These are phyloP conservation scores for Dryomyza anilis DNA, from an alignment of 2,888 invertebrate species.

Conservation along the genomic window DNA sequence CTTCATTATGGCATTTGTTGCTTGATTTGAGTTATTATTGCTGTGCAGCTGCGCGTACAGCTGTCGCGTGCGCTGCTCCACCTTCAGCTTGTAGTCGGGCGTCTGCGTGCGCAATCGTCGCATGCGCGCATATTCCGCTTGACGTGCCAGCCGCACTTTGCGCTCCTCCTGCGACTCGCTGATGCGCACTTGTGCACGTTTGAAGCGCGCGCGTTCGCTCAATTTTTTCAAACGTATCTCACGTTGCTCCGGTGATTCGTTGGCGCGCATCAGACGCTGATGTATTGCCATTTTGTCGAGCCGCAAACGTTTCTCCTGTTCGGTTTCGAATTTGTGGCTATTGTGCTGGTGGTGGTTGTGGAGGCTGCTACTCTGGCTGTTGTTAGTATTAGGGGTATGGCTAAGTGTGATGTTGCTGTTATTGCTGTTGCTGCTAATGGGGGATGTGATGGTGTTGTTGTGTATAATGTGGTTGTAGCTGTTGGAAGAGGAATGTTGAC, in stretches of 20 bases:
- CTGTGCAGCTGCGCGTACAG: slow-evolving; percentile 52
- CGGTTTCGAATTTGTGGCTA: slow-evolving; percentile 60
- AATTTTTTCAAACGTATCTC: slow-evolving; percentile 54
- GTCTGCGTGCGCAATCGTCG: slow-evolving; percentile 57
- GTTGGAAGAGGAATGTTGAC: slow-evolving; percentile 52
- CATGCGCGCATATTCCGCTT: slow-evolving; percentile 59
- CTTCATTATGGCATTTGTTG: slow-evolving; percentile 42
- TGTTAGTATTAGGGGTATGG: too few species aligned
- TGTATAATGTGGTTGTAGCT: slow-evolving; percentile 39
- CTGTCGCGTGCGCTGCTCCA: slow-evolving; percentile 47
- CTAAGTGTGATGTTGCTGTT: too few species aligned
- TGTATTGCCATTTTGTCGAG: slow-evolving; percentile 60
- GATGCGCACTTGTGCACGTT: slow-evolving; percentile 57
- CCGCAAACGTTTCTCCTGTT: slow-evolving; percentile 57
- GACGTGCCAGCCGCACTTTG: slow-evolving; percentile 55
- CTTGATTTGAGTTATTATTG: slow-evolving; percentile 43
- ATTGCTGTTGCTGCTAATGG: too few species aligned
- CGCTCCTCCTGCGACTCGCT: slow-evolving; percentile 56
- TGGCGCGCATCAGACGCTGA: slow-evolving; percentile 57
- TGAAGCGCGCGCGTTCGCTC: slow-evolving; percentile 57
- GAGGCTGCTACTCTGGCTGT: too few species aligned
- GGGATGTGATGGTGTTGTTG: too few species aligned
- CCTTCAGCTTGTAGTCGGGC: slow-evolving; percentile 46
- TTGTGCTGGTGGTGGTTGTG: too few species aligned
- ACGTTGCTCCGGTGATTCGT: slow-evolving; percentile 58